Evolutionary conservation across 2,797 vertebrate genomes (phyloP), one percentile per base, ranked within the genome.

Genomic region (Liparis tanakae): DNA sequence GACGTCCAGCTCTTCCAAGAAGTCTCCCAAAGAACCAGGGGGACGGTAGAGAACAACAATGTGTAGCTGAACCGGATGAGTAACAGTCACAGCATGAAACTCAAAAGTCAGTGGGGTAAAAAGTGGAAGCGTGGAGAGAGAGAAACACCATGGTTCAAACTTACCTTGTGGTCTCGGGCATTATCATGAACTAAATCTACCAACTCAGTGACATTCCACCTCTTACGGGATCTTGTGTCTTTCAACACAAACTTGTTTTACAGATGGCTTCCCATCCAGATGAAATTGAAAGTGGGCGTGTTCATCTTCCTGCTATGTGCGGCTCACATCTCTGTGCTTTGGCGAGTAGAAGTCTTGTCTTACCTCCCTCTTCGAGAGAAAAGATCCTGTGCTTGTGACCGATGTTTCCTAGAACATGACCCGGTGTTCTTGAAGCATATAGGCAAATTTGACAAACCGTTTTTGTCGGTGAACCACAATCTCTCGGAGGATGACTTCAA

Each of bases 281-380:
- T 57, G 44, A 17, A 0, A 4, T 0, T 0, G 0, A 58, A 33
- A 54, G 3, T 0, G 18, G 66, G 0, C 22, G 0, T 25, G 4
- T 0, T 76, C 1, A 0, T 60, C 5, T 3, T 25, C 0, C 51
- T 80, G 34, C n/a, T 80, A 1, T 54, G 7, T 13, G 0, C 65
- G n/a, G 2, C 7, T 3, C 9, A 10, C 2, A 1, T 54, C 4
- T 1, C 4, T 41, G 0, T 61, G 17, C 1, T 64, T 10, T 36
- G 54, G 34, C 37, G 6, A 17, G 6, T 0, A n/a, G 2, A 15
- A 7, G 0, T 15, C 6, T 6, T 9, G 2, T 18, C 13, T 3
- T 0, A 0, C 7, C 7, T 0, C 15, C 1, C 0, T 2, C 0
- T 0, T 1, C 4, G 0, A 12, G 1, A 5, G 0, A 0, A 1